These are phyloP conservation scores for Pelvicachromis taeniatus DNA, from an alignment of 2,113 vertebrate genomes.

Conservation along the genomic window DNA sequence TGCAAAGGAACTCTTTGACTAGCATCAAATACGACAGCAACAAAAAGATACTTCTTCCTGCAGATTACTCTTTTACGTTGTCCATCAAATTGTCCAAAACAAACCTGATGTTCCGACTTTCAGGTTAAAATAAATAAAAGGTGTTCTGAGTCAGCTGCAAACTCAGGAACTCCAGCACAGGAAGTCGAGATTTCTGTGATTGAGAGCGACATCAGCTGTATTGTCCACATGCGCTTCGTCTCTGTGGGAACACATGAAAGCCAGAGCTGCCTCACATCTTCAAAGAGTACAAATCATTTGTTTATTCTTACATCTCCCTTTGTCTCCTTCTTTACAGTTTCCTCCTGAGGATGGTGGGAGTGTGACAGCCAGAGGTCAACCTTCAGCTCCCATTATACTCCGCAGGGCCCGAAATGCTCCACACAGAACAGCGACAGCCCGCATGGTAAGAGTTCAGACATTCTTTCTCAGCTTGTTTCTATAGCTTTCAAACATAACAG, in stretches of 20 bases:
- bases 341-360: slow-evolving; percentile 16
- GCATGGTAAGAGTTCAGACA: neutral
- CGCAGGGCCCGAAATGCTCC: neutral
- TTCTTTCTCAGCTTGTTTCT: neutral
- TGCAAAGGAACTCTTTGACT: neutral
- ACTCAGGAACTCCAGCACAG: neutral
- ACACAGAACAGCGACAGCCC: neutral
- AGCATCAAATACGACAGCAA: neutral
- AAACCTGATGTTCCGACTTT: neutral
- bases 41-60: neutral
- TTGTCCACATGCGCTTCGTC: slow-evolving; percentile 5
- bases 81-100: neutral
- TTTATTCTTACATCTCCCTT: slow-evolving; percentile 43
- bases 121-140: neutral
- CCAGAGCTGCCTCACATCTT: slow-evolving; percentile 43
- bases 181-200: neutral
- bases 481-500: neutral
- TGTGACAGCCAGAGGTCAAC: slow-evolving; percentile 33
- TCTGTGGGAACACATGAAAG: slow-evolving; percentile 48
- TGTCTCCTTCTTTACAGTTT: slow-evolving; percentile 7
- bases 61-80: neutral
- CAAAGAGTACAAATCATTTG: slow-evolving; percentile 46
- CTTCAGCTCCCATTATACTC: slow-evolving; percentile 24
- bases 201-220: neutral
- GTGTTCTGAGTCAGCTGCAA: neutral